phyloP scores from a whole-genome alignment of 1,140 invertebrate genomes.

The Drosophila novamexicana region DNA sequence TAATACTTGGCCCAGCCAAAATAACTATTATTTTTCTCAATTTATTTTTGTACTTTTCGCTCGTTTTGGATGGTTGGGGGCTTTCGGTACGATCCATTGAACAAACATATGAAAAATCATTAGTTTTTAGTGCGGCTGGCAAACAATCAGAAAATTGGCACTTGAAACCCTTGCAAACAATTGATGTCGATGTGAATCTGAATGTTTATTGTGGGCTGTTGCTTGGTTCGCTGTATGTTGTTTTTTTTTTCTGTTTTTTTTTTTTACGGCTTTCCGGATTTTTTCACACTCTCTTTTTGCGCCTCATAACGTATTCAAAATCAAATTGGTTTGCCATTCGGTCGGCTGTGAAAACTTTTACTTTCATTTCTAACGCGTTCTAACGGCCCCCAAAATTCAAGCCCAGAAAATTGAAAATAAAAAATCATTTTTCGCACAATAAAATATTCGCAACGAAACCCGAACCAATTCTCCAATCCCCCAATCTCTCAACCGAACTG shows the following conservation, averaged over 20 bases:
- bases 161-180: slow-evolving; percentile 64
- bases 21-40: slow-evolving; percentile 29
- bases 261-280: slow-evolving; percentile 74
- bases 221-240: slow-evolving; percentile 15
- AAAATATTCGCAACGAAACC: slow-evolving; percentile 69
- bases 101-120: slow-evolving; percentile 82
- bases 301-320: slow-evolving; percentile 82
- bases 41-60: slow-evolving; percentile 54
- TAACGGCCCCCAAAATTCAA: slow-evolving; percentile 35
- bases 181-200: slow-evolving; percentile 32
- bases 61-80: slow-evolving; percentile 6
- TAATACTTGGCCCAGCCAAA: neutral
- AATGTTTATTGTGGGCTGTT: slow-evolving; percentile 50
- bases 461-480: slow-evolving; percentile 11
- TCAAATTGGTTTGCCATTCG: slow-evolving; percentile 76
- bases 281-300: slow-evolving; percentile 79
- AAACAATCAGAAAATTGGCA: slow-evolving; percentile 82
- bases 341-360: slow-evolving; percentile 65
- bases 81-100: slow-evolving; percentile 66
- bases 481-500: neutral
- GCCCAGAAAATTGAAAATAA: slow-evolving; percentile 78
- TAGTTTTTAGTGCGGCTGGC: slow-evolving; percentile 79
- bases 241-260: slow-evolving; percentile 40
- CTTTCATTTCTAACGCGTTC: slow-evolving; percentile 60
- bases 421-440: slow-evolving; percentile 84